Evolutionary conservation across 2,888 invertebrate species (phyloP).

Genomic region (Zygothrica quintamaculata): DNA sequence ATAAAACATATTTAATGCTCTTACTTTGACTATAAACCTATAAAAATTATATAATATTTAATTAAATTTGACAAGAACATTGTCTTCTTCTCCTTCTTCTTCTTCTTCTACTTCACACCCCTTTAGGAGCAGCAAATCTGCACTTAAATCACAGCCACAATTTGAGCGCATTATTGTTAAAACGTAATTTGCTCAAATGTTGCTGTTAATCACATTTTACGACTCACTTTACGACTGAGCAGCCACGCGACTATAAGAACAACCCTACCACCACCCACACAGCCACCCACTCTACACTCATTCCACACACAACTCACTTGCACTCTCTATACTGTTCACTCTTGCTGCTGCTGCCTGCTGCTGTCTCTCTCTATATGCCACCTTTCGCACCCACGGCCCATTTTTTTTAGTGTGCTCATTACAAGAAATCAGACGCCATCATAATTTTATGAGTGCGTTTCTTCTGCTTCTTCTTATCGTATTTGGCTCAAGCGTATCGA

Average conservation of each 20-base stretch:
- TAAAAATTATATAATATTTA: too few species aligned
- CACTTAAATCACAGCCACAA: slow-evolving; percentile 9
- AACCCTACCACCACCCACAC: not conserved
- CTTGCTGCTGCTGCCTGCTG: too few species aligned
- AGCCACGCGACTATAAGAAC: slow-evolving; percentile 29
- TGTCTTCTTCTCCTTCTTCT: too few species aligned
- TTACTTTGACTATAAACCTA: too few species aligned
- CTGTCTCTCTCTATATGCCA: too few species aligned
- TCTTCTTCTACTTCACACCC: too few species aligned
- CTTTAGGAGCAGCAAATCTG: too few species aligned
- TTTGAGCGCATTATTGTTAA: slow-evolving; percentile 22
- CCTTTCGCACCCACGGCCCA: slow-evolving; percentile 22
- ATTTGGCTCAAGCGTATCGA: slow-evolving; percentile 35
- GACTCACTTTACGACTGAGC: slow-evolving; percentile 26
- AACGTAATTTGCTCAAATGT: slow-evolving; percentile 29
- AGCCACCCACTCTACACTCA: too few species aligned
- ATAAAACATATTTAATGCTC: too few species aligned
- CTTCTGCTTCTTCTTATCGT: slow-evolving; percentile 12
- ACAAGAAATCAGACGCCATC: slow-evolving; percentile 49
- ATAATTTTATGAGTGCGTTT: slow-evolving; percentile 32
- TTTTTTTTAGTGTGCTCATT: slow-evolving; percentile 39
- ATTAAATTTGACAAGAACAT: too few species aligned
- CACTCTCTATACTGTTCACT: too few species aligned
- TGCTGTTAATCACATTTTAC: slow-evolving; percentile 23
- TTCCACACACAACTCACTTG: too few species aligned